These are phyloP conservation scores for Cepphus grylle DNA, from an alignment of 2,113 vertebrate genomes.

Conservation along the genomic window DNA sequence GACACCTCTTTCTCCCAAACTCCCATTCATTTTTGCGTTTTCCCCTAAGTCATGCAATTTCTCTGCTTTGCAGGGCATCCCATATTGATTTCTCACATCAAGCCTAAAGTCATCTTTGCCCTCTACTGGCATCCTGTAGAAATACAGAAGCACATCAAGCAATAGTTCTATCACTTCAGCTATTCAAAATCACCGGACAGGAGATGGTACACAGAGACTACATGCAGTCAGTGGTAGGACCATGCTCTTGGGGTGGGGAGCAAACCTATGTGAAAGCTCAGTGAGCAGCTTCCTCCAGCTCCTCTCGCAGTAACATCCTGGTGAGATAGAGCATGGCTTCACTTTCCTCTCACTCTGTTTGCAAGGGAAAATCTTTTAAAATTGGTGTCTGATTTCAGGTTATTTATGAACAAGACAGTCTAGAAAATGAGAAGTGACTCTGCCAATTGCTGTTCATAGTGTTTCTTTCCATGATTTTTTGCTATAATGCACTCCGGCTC, in stretches of 20 bases:
- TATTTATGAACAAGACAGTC: neutral
- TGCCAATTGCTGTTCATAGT: neutral
- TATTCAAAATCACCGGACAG: neutral
- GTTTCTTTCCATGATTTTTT: neutral
- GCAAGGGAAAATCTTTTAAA: neutral
- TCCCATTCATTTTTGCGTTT: neutral
- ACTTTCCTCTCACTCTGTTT: neutral
- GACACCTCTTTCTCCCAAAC: neutral
- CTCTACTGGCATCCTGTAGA: constrained; percentile 52
- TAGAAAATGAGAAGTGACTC: neutral
- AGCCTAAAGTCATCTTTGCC: constrained; percentile 35
- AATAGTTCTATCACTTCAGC: neutral
- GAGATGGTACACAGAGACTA: neutral
- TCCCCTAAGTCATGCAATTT: neutral
- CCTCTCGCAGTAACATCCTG: fast-evolving
- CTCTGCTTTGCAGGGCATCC: neutral
- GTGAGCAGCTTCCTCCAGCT: neutral
- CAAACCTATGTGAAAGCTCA: neutral
- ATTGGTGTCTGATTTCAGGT: neutral
- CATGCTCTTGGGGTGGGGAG: fast-evolving
- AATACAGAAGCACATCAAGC: neutral
- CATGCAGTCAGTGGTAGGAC: neutral
- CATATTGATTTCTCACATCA: neutral
- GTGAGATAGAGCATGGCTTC: neutral
- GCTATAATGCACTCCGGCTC: neutral